These are phyloP conservation scores for Mizuhopecten yessoensis DNA, from an alignment of 1,140 invertebrate species.

Conservation along the genomic window DNA sequence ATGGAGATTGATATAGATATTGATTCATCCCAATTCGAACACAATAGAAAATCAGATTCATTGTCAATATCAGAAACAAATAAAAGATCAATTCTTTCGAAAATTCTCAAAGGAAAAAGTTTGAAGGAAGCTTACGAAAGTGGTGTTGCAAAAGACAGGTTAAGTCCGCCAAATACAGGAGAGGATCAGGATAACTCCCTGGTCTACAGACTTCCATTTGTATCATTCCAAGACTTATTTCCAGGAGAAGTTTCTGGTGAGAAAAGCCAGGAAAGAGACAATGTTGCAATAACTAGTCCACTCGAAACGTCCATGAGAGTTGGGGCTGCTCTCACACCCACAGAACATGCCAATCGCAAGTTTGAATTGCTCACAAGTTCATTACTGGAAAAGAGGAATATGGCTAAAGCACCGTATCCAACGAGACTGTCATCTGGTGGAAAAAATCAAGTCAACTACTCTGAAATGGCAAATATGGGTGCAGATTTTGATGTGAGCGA, in stretches of 20 bases:
- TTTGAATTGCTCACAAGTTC: not conserved
- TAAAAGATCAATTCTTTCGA: slow-evolving; percentile 50
- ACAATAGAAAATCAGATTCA: not conserved
- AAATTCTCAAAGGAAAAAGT: slow-evolving; percentile 55
- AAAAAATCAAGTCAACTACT: slow-evolving; percentile 51
- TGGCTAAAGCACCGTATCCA: not conserved
- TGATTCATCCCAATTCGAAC: not conserved
- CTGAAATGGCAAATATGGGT: slow-evolving; percentile 46
- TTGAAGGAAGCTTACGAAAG: slow-evolving; percentile 47
- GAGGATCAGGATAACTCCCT: slow-evolving; percentile 54
- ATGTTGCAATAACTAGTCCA: slow-evolving; percentile 38
- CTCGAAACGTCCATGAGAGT: slow-evolving; percentile 36
- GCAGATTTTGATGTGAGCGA: not conserved
- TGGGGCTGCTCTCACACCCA: not conserved
- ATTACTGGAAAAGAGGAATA: not conserved
- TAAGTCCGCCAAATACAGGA: slow-evolving; percentile 21
- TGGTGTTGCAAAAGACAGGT: not conserved
- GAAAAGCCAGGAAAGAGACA: not conserved
- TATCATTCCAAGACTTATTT: slow-evolving; percentile 56
- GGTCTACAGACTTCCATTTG: slow-evolving; percentile 52
- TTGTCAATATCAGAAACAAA: not conserved
- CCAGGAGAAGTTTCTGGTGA: slow-evolving; percentile 14
- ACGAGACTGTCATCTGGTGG: slow-evolving; percentile 52
- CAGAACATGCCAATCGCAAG: not conserved
- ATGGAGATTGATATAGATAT: not conserved